Evolutionary conservation across 2,113 vertebrate genomes (phyloP), one percentile per base, ranked within the genome.

Genomic region (Thunnus maccoyii): DNA sequence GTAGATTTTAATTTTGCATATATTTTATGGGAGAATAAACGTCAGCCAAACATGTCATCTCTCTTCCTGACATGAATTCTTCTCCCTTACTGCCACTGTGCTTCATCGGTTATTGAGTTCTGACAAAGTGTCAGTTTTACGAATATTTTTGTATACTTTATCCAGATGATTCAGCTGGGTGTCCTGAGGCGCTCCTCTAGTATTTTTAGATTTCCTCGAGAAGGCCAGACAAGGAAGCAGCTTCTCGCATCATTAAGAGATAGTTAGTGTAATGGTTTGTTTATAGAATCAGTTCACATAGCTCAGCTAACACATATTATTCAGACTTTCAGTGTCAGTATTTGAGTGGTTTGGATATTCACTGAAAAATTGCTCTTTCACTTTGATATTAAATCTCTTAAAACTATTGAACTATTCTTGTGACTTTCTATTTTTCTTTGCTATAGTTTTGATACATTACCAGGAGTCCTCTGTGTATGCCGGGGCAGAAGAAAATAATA

Each of bases 251-350:
- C 69, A 73, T 90, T 83, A 85, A 62, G 69, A 76, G 48, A 65
- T 22, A 52, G 36, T 74, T 79, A 55, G n/a, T 63, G 72, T 76
- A 83, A 86, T 78, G 80, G 41, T 79, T 88, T 88, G 79, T 91
- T 91, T 90, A 71, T 64, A 58, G 52, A 66, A 74, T 78, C 86
- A 44, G 3, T 62, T 74, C 27, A 47, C 52, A 58, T 63, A 57
- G 68, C 74, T 25, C 57, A 75, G 65, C 64, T 44, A 63, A 68
- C 55, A 60, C n/a, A n/a, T 10, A 18, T 25, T 4, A 7, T 32
- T 71, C 44, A 50, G 51, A 64, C 56, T 55, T 41, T 41, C 36
- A 41, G 12, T 16, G 44, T 22, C 0, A 1, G 27, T 20, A 12
- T 54, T 20, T 47, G 36, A 36, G 18, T 2, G 13, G 4, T 71